A percentile compares a stretch with the other conserved stretches of the same genome.
These are phyloP conservation scores for Dermolepida albohirtum DNA, from an alignment of 2,888 invertebrate species.

Conservation along the genomic window DNA sequence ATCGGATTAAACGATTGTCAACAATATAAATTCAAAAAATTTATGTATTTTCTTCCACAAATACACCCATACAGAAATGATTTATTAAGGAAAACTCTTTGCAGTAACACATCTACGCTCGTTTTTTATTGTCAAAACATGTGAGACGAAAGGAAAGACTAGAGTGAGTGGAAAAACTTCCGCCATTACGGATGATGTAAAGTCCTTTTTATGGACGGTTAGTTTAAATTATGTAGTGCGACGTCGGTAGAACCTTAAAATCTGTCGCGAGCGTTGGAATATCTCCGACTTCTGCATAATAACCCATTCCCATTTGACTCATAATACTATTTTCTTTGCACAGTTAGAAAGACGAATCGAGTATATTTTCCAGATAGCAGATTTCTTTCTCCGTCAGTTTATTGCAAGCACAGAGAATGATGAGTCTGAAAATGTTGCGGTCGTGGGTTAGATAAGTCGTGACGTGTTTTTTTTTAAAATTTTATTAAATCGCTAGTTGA, in stretches of 20 bases:
- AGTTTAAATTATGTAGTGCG: constrained; percentile 29
- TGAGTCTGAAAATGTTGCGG: too few species aligned
- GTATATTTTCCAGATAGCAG: constrained; percentile 2
- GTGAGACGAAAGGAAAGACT: constrained; percentile 12
- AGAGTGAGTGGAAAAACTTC: constrained; percentile 23
- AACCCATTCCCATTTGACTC: constrained; percentile 21
- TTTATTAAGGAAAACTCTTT: background rate
- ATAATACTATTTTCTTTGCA: constrained; percentile 21
- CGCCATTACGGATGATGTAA: constrained; percentile 21
- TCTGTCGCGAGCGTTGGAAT: constrained; percentile 16
- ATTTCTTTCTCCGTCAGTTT: constrained; percentile 5
- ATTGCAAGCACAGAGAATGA: too few species aligned
- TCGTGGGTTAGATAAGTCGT: too few species aligned
- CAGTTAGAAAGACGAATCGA: constrained; percentile 14
- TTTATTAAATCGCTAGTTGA: too few species aligned
- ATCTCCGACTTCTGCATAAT: constrained; percentile 16
- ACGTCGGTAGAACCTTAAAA: constrained; percentile 23
- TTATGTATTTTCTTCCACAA: background rate
- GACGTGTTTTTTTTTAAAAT: too few species aligned
- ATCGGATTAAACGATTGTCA: too few species aligned
- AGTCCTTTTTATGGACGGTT: constrained; percentile 25
- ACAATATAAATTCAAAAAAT: too few species aligned
- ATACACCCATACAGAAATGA: background rate
- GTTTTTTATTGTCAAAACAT: constrained; percentile 4
- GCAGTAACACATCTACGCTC: background rate